Conservation (phyloP, 2,113 vertebrate genomes). For the Carollia perspicillata region DNA sequence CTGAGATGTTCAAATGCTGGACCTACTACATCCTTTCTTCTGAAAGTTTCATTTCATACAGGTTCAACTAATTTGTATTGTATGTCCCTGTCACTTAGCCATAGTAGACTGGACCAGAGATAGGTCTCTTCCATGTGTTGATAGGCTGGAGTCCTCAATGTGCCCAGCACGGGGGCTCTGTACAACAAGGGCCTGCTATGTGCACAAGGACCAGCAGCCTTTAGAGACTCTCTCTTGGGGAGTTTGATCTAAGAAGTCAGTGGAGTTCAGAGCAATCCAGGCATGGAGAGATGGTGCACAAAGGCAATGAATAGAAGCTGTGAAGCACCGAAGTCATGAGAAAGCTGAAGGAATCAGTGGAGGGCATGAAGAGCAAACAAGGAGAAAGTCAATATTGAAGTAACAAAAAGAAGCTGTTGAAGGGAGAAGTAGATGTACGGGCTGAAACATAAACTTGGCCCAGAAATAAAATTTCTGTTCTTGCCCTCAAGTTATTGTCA, state of each 20-base stretch:
- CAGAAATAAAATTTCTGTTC: neutral
- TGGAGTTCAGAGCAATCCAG: neutral
- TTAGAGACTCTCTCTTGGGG: neutral
- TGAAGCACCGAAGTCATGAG: neutral
- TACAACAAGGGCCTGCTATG: neutral
- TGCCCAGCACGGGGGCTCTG: neutral
- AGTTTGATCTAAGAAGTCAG: neutral
- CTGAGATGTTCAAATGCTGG: neutral
- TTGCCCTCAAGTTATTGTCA: neutral
- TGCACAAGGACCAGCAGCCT: neutral
- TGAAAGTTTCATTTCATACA: neutral
- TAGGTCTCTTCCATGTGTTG: neutral
- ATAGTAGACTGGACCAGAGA: neutral
- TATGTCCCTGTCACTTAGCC: neutral
- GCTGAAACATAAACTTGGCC: neutral
- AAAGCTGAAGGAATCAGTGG: neutral
- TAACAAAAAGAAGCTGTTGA: neutral
- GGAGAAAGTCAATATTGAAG: neutral
- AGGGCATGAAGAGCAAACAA: neutral
- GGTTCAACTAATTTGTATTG: neutral
- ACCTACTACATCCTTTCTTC: neutral
- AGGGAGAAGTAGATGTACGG: neutral
- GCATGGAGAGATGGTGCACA: accelerated
- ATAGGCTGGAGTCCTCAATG: accelerated
- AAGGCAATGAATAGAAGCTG: neutral